phyloP scores from a whole-genome alignment of 2,888 invertebrate genomes.

The Hypena proboscidalis region DNA sequence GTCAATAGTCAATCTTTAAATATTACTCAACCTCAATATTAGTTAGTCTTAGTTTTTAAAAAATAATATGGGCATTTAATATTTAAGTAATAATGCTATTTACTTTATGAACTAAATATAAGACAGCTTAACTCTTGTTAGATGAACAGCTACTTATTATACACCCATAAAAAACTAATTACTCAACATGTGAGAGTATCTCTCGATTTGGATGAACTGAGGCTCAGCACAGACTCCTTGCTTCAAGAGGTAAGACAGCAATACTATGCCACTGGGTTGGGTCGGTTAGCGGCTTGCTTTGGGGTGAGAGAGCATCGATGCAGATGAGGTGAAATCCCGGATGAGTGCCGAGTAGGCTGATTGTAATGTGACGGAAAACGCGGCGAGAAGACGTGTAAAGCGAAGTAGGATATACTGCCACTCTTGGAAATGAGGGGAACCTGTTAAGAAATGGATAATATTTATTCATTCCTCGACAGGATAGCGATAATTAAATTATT shows the following conservation, averaged over 20 bases:
- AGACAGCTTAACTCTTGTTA: too few species aligned
- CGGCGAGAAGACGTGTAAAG: constrained; percentile 13
- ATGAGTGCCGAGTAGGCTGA: constrained; percentile 11
- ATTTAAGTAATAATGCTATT: too few species aligned
- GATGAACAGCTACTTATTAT: too few species aligned
- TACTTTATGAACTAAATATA: too few species aligned
- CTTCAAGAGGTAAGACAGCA: constrained; percentile 4
- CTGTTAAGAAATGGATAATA: constrained; percentile 18
- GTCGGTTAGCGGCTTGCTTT: not conserved
- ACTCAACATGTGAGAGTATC: constrained; percentile 11
- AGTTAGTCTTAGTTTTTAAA: too few species aligned
- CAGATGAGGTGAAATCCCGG: constrained; percentile 10
- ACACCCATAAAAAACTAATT: constrained; percentile 7
- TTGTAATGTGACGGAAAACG: constrained; percentile 10
- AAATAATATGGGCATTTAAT: too few species aligned
- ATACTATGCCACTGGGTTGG: not conserved
- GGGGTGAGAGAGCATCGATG: constrained; percentile 1
- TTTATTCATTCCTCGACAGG: constrained; percentile 20
- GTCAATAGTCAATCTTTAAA: too few species aligned
- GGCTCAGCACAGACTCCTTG: constrained; percentile 5
- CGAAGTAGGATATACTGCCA: constrained; percentile 17
- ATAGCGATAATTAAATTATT: constrained; percentile 5
- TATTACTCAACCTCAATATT: too few species aligned
- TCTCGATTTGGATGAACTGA: constrained; percentile 9
- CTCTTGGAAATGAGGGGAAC: constrained; percentile 16